Evolutionary conservation across 2,797 vertebrate species (phyloP).

Genomic region (Linurgus olivaceus): DNA sequence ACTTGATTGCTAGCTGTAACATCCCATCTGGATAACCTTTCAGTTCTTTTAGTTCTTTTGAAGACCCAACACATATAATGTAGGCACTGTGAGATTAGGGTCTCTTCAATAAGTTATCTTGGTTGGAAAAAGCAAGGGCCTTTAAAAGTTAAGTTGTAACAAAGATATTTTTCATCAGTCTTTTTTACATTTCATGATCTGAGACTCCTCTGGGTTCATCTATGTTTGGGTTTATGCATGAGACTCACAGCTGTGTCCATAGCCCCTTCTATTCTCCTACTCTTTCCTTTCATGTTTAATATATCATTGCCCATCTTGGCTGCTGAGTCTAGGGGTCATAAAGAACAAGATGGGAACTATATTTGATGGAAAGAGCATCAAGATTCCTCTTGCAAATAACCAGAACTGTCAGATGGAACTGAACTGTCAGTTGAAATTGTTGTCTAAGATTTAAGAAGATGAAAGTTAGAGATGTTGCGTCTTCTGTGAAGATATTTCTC

Average conservation of each 20-base stretch:
- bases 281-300: neutral
- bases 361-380: neutral
- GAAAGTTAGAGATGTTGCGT: neutral
- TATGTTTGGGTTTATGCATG: neutral
- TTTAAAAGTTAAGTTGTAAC: neutral
- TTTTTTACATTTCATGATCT: neutral
- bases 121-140: neutral
- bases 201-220: neutral
- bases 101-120: neutral
- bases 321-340: neutral
- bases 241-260: neutral
- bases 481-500: neutral
- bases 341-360: neutral
- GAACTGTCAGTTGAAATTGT: neutral
- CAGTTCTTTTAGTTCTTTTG: neutral
- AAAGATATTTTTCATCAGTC: neutral
- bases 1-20: neutral
- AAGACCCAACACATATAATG: neutral
- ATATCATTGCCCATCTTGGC: neutral
- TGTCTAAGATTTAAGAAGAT: neutral
- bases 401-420: neutral
- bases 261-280: neutral
- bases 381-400: neutral
- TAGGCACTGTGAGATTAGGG: neutral
- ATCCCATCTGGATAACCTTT: neutral